These are phyloP conservation scores for Mystacornis crossleyi DNA, from an alignment of 2,113 vertebrate species.

Conservation along the genomic window DNA sequence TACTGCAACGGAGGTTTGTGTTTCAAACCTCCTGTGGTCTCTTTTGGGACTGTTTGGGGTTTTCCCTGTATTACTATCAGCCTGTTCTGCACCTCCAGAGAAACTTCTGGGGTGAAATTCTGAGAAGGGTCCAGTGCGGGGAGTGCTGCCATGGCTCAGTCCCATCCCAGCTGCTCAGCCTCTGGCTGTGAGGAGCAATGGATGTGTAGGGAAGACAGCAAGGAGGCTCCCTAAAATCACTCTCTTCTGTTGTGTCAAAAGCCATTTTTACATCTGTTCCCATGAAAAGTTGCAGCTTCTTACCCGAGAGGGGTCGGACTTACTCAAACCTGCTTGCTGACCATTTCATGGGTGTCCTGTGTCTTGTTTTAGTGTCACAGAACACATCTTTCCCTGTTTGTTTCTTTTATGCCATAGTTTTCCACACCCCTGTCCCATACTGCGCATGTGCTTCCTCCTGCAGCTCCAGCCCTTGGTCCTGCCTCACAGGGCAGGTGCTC, in stretches of 20 bases:
- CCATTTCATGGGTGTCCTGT: no score
- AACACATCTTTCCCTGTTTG: not conserved
- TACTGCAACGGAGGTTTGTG: not conserved
- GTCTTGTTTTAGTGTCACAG: not conserved
- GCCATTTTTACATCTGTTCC: not conserved
- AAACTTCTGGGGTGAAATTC: not conserved
- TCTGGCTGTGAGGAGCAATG: not conserved
- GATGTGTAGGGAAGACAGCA: not conserved
- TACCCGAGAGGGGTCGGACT: not conserved
- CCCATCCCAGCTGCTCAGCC: not conserved
- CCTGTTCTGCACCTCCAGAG: not conserved
- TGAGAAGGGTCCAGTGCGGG: fast-evolving
- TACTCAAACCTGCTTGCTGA: not conserved
- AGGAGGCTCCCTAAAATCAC: not conserved
- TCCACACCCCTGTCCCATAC: fast-evolving
- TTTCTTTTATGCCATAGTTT: not conserved
- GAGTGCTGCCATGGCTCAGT: not conserved
- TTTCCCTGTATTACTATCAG: not conserved
- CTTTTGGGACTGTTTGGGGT: not conserved
- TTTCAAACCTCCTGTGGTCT: not conserved
- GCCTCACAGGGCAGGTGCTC: fast-evolving
- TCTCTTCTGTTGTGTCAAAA: not conserved
- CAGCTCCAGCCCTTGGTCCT: not conserved
- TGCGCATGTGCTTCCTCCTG: not conserved
- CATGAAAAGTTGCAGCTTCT: fast-evolving